A percentile compares a stretch with the other conserved stretches of the same genome.
Evolutionary conservation across 2,888 invertebrate genomes (phyloP).

Genomic region (Malthinus flaveolus): DNA sequence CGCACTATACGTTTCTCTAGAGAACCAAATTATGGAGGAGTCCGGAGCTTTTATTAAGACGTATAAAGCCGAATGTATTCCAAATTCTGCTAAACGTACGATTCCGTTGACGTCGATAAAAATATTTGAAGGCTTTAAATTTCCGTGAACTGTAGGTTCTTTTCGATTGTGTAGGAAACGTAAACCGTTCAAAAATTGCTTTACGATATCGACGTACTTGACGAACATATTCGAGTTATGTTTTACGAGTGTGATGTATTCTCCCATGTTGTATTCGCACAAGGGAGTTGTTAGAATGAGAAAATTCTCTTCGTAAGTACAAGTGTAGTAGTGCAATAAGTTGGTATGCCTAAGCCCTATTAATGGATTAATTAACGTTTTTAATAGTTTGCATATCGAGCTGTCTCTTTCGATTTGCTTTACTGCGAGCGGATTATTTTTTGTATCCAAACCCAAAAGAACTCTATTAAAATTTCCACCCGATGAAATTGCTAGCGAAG

Average conservation of each 20-base stretch:
- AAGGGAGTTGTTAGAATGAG: slow-evolving; percentile 49
- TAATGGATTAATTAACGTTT: slow-evolving; percentile 43
- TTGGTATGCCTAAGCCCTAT: slow-evolving; percentile 43
- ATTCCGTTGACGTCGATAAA: slow-evolving; percentile 50
- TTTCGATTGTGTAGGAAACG: slow-evolving; percentile 48
- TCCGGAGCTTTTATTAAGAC: slow-evolving; percentile 47
- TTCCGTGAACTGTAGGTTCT: slow-evolving; percentile 52
- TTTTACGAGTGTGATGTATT: slow-evolving; percentile 47
- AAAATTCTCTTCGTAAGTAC: slow-evolving; percentile 45
- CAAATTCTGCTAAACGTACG: slow-evolving; percentile 53
- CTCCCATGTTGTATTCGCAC: slow-evolving; percentile 52
- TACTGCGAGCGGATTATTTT: slow-evolving; percentile 45
- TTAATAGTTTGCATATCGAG: slow-evolving; percentile 40
- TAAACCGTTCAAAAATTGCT: slow-evolving; percentile 44
- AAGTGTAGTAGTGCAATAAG: slow-evolving; percentile 45
- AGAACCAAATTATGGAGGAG: slow-evolving; percentile 53
- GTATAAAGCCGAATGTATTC: slow-evolving; percentile 50
- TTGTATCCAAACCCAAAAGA: slow-evolving; percentile 47
- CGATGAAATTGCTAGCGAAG: slow-evolving; percentile 41
- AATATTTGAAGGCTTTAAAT: slow-evolving; percentile 55
- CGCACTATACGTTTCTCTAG: slow-evolving; percentile 47
- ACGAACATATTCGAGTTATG: slow-evolving; percentile 38
- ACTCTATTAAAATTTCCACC: slow-evolving; percentile 51
- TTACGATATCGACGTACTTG: slow-evolving; percentile 40
- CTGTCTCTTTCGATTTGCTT: slow-evolving; percentile 40